phyloP scores from a whole-genome alignment of 2,888 invertebrate genomes.

The Stenoptilia bipunctidactyla region DNA sequence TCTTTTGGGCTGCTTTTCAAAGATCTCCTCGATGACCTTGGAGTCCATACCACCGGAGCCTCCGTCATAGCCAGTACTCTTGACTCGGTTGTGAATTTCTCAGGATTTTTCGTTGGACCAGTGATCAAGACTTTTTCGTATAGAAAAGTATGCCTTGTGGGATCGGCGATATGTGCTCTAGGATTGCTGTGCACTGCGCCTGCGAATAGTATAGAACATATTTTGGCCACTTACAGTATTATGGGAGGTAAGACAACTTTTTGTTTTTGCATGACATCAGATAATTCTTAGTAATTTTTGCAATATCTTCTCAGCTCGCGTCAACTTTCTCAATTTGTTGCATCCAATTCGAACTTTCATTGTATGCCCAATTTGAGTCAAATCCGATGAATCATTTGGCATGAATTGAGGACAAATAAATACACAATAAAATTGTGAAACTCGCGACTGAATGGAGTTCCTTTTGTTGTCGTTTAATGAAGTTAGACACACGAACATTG shows the following conservation, averaged over 20 bases:
- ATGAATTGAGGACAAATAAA: no score
- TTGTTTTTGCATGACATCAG: no score
- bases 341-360: no score
- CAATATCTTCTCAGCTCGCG: no score
- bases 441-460: no score
- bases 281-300: no score
- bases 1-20: conserved; percentile 86
- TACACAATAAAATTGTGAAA: no score
- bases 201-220: conserved; percentile 79
- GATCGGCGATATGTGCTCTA: conserved; percentile 75
- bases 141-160: conserved; percentile 77
- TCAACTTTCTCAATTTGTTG: no score
- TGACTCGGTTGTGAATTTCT: conserved; percentile 84
- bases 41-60: conserved; percentile 81
- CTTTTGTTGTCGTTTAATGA: no score
- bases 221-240: conserved; percentile 80
- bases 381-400: no score
- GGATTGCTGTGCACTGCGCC: conserved; percentile 78
- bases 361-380: no score
- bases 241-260: conserved; percentile 79
- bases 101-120: conserved; percentile 83
- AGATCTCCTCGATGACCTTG: conserved; percentile 76
- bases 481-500: no score
- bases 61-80: conserved; percentile 81
- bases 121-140: conserved; percentile 81